phyloP scores from a whole-genome alignment of 2,888 invertebrate genomes.

The Lithophane ornitopus region DNA sequence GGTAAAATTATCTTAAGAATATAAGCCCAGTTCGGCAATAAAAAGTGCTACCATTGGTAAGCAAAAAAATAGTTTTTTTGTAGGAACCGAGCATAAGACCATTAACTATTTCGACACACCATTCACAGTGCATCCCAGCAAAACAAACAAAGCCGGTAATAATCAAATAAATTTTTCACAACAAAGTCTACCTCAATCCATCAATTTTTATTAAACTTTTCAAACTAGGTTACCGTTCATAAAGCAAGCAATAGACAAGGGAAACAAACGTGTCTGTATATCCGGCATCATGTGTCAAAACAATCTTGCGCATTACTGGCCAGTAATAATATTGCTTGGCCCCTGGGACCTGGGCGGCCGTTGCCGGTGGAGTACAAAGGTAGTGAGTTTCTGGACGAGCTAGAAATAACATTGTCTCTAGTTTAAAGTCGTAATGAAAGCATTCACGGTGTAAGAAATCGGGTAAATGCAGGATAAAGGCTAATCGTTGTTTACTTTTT shows the following conservation, averaged over 20 bases:
- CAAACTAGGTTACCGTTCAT: conserved; percentile 43
- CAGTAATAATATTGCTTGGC: conserved; percentile 79
- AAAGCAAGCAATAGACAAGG: conserved; percentile 49
- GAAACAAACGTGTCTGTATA: conserved; percentile 70
- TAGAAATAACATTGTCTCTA: conserved; percentile 14
- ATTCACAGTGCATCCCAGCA: no score
- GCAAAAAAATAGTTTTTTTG: no score
- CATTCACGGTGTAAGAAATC: not conserved
- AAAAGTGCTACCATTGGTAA: no score
- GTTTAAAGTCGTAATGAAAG: not conserved
- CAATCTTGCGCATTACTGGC: conserved; percentile 85
- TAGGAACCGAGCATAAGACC: no score
- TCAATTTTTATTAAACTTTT: conserved; percentile 30
- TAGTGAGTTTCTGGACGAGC: conserved; percentile 43
- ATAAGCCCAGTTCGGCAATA: no score
- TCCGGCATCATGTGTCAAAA: conserved; percentile 83
- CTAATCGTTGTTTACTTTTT: not conserved
- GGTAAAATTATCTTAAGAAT: no score
- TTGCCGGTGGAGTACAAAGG: conserved; percentile 17
- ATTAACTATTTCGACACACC: no score
- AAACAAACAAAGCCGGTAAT: no score
- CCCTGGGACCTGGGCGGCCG: conserved; percentile 60
- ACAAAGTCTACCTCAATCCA: conserved; percentile 23
- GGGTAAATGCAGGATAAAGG: not conserved
- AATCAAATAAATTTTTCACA: not conserved